phyloP scores from a whole-genome alignment of 2,113 vertebrate genomes.

The Hemibagrus wyckioides region DNA sequence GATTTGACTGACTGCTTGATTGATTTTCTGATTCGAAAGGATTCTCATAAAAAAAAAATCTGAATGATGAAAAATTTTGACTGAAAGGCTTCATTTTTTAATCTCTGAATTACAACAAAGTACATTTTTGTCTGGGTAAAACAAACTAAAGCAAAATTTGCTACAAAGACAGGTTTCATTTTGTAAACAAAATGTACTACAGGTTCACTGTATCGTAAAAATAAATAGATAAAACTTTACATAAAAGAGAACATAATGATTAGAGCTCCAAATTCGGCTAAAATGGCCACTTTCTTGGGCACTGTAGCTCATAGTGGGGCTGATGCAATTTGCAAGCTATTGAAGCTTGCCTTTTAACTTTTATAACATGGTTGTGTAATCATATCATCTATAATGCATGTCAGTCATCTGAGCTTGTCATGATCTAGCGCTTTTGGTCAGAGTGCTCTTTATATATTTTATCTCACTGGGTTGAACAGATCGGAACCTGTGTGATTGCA shows the following conservation, averaged over 20 bases:
- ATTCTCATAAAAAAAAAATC: no score
- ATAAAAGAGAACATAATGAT: not conserved
- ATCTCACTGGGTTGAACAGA: not conserved
- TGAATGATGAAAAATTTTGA: not conserved
- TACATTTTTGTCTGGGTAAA: not conserved
- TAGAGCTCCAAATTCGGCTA: not conserved
- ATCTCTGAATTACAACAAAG: not conserved
- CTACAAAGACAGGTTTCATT: not conserved
- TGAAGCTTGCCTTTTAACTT: not conserved
- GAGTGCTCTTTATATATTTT: not conserved
- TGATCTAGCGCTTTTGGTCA: not conserved
- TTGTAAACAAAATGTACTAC: not conserved
- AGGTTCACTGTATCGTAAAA: not conserved
- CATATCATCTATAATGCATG: not conserved
- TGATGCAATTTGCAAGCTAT: not conserved
- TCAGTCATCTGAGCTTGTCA: not conserved
- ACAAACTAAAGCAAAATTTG: not conserved
- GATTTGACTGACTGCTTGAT: no score
- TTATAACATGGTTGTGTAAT: not conserved
- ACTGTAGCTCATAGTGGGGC: not conserved
- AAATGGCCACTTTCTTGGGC: not conserved
- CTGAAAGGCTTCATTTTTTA: not conserved
- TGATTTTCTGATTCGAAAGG: no score
- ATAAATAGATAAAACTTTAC: not conserved
- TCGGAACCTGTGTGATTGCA: not conserved